Base-by-base conservation (phyloP, 2,888 invertebrate genomes). In the Pheosia gnoma region DNA sequence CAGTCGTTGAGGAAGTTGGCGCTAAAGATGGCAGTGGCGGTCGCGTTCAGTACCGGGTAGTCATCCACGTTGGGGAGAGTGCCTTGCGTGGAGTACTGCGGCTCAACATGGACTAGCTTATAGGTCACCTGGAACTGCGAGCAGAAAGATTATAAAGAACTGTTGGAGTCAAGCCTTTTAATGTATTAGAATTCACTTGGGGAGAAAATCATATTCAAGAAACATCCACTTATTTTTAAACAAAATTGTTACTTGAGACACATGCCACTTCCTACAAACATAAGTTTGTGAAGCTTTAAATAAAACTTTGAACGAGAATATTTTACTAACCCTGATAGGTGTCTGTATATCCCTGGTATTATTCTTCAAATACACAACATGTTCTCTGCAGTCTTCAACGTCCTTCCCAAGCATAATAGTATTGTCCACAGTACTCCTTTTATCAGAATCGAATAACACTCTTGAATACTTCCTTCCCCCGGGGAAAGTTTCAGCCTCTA, bases 1-100 rank as follows among this genome's bases (percentile, higher is more conserved):
- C 99, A 99, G 82, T 98, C 98, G 85, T 98, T 98, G 71, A 98
- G 96, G 94, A 98, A 98, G 56, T 96, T 96, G 0, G 97, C 98
- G 76, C 96, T 95, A 80, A 98, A 98, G 45, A 95, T 94, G 65
- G 96, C 95, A 43, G 96, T 95, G 0, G 98, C 97, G 56, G 97
- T 97, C 68, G 97, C 96, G 87, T 99, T 98, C 59, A 99, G 90
- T 56, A 99, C 98, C 0, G 99, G 98, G 81, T 96, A 97, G 71
- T 96, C 94, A 74, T 96, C 96, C 54, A 97, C 96, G 68, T 95
- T 94, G 0, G 97, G 96, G 5, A 98, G 84, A 0, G 90, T 85
- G 38, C 95, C 95, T 36, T 86, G 81, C 0, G 81, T 77, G 0
- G 94, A 93, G 80, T 94, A 94, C 43, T 80, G 80, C 0, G 96